Evolutionary conservation across 2,797 vertebrate species (phyloP).

Genomic region (Halcyon smyrnensis): DNA sequence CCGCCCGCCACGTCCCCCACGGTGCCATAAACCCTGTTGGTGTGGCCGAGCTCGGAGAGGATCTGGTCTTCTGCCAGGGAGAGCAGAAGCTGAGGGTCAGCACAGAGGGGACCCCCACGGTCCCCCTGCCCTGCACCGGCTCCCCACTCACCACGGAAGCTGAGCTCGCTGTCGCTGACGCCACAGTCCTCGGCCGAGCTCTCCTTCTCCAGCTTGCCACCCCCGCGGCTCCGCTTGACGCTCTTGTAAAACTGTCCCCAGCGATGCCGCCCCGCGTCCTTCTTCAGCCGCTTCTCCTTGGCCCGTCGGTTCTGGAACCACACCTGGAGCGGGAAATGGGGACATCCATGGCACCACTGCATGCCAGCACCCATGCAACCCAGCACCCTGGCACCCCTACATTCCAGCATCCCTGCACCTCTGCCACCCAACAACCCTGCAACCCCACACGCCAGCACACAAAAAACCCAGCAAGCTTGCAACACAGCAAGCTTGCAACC

Average conservation of each 20-base stretch:
- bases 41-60: slow-evolving; percentile 93
- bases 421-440: background rate
- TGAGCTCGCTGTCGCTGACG: slow-evolving; percentile 97
- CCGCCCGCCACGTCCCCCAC: slow-evolving; percentile 86
- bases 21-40: slow-evolving; percentile 89
- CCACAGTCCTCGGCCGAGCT: slow-evolving; percentile 96
- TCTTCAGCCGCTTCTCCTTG: slow-evolving; percentile 97
- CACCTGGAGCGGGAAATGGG: slow-evolving; percentile 78
- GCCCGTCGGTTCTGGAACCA: slow-evolving; percentile 99
- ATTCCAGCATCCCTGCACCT: rapidly evolving
- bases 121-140: background rate
- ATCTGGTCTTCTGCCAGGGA: slow-evolving; percentile 92
- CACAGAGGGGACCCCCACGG: rapidly evolving
- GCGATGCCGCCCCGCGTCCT: slow-evolving; percentile 95
- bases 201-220: slow-evolving; percentile 92
- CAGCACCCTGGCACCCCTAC: background rate
- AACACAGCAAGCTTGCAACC: background rate
- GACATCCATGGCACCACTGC: background rate
- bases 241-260: slow-evolving; percentile 99
- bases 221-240: slow-evolving; percentile 90
- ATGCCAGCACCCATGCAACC: too few species aligned
- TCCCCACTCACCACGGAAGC: slow-evolving; percentile 89
- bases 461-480: too few species aligned
- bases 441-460: background rate
- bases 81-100: slow-evolving; percentile 15